Base-by-base conservation (phyloP, 2,797 vertebrate genomes). In the Eutrigla gurnardus region DNA sequence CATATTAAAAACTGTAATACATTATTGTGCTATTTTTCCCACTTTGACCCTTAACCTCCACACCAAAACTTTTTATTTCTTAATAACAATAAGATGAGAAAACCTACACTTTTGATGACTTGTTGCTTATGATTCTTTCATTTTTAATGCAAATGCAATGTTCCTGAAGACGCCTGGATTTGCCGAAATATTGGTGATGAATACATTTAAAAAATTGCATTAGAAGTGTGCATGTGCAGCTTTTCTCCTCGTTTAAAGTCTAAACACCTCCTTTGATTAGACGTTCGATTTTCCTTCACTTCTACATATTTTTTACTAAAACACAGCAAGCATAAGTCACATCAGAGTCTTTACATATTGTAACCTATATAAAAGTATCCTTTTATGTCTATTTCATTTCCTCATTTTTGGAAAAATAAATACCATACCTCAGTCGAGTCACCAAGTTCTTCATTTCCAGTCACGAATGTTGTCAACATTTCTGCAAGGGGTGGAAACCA, bases 401-500 rank as follows among this genome's bases (percentile, higher is more conserved):
- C 1, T 62, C 6, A 36, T 53, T 37, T 62, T 57, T 4, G 1
- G 46, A 81, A 46, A 49, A 64, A 6, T 12, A 39, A 17, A 36
- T 42, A 45, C 2, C 17, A 7, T 76, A 91, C 87, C 87, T 70
- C 7, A 15, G 37, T 35, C 37, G 39, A 11, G 0, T 64, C 14
- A 25, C 4, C 8, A 37, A 9, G 13, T 42, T 68, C 47, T 11
- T 9, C 7, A 60, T 6, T 17, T 49, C 32, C 0, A 37, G 40
- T 3, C 7, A 13, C 0, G 3, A 0, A 43, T 39, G 45, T 57
- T 47, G 53, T 73, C 6, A 39, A 3, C 9, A 37, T 68, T 46
- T 85, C 88, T 89, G 68, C 18, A 66, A 63, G 3, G 13, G 65
- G 25, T 36, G 53, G 4, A 78, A 70, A 78, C 15, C 0, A 1